Conservation (phyloP, 2,113 vertebrate genomes). For the Dendropsophus ebraccatus region DNA sequence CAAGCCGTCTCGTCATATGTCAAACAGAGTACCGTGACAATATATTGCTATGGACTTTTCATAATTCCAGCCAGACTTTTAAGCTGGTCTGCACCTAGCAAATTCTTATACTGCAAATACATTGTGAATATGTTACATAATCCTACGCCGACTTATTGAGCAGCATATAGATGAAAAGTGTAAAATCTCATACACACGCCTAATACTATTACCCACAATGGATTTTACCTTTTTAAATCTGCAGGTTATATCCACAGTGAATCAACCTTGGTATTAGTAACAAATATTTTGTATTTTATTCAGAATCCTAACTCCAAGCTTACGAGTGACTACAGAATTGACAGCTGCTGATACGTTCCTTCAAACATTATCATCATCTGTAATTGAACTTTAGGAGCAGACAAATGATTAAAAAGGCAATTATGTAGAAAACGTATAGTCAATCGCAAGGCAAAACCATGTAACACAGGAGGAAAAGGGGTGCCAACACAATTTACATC, state of each 20-base stretch:
- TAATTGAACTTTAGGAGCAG: not conserved
- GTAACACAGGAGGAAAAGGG: conserved; percentile 1
- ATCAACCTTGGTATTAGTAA: not conserved
- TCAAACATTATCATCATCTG: not conserved
- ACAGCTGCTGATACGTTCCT: not conserved
- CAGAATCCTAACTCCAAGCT: not conserved
- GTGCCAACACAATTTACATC: conserved; percentile 17
- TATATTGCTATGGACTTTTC: too few relatives aligned
- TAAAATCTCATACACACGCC: too few relatives aligned
- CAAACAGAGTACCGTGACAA: too few relatives aligned
- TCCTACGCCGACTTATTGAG: too few relatives aligned
- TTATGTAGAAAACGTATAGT: not conserved
- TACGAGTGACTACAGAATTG: not conserved
- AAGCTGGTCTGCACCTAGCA: too few relatives aligned
- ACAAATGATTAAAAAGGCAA: not conserved
- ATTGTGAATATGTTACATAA: too few relatives aligned
- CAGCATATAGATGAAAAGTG: too few relatives aligned
- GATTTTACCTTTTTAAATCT: too few relatives aligned
- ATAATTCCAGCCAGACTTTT: too few relatives aligned
- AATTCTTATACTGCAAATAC: too few relatives aligned
- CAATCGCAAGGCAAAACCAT: not conserved
- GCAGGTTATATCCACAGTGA: not conserved
- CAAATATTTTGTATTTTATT: not conserved
- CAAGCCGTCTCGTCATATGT: too few relatives aligned
- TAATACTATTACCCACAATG: too few relatives aligned